Evolutionary conservation across 1,140 invertebrate genomes (phyloP).

Genomic region (Cotesia vestalis): DNA sequence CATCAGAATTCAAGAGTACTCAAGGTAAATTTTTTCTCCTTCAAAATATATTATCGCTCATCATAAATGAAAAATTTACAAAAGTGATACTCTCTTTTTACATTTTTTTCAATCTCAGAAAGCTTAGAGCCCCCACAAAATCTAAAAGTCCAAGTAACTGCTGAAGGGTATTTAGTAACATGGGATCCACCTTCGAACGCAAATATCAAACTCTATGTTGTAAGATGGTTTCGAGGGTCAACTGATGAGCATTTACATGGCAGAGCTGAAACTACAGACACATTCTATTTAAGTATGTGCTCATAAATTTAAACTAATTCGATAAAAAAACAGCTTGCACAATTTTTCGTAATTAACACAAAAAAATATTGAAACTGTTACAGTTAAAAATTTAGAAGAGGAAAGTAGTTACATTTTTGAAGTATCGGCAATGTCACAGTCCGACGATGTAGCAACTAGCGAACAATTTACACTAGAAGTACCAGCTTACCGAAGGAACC

Average conservation of each 20-base stretch:
- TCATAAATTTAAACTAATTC: neutral
- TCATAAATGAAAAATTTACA: neutral
- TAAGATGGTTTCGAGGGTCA: slow-evolving; percentile 71
- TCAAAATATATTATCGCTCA: too few relatives aligned
- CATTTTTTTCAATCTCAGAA: slow-evolving; percentile 45
- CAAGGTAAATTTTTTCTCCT: slow-evolving; percentile 41
- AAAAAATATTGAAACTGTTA: slow-evolving; percentile 36
- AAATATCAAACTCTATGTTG: slow-evolving; percentile 69
- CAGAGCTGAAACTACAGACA: slow-evolving; percentile 71
- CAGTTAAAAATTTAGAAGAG: slow-evolving; percentile 73
- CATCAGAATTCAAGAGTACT: slow-evolving; percentile 53
- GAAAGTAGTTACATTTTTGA: slow-evolving; percentile 74
- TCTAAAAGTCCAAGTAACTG: slow-evolving; percentile 70
- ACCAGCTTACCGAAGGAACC: slow-evolving; percentile 70
- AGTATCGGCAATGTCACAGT: slow-evolving; percentile 69
- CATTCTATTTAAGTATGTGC: slow-evolving; percentile 68
- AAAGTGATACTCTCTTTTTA: slow-evolving; percentile 16
- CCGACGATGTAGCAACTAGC: slow-evolving; percentile 68
- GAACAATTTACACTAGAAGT: slow-evolving; percentile 69
- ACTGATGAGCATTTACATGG: slow-evolving; percentile 70
- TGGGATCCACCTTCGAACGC: slow-evolving; percentile 77
- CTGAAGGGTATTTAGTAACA: slow-evolving; percentile 74
- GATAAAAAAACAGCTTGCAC: neutral
- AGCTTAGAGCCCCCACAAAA: slow-evolving; percentile 73
- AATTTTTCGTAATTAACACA: neutral